Conservation (phyloP, 1,140 invertebrate genomes). For the Drosophila mojavensis region DNA sequence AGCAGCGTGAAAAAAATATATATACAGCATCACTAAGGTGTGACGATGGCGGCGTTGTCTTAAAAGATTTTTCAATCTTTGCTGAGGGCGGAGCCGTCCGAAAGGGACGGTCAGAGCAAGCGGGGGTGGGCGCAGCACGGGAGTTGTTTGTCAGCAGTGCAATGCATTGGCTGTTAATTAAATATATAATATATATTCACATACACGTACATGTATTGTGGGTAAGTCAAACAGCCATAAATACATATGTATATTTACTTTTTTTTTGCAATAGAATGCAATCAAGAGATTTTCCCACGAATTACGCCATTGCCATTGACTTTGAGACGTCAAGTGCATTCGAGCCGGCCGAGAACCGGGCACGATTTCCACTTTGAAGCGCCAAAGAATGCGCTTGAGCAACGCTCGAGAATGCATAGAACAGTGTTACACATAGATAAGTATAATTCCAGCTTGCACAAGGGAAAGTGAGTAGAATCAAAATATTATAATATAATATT, state of each 20-base stretch:
- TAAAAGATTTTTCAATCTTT: slow-evolving; percentile 38
- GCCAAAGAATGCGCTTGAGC: slow-evolving; percentile 55
- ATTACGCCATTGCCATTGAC: slow-evolving; percentile 73
- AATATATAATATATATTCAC: slow-evolving; percentile 28
- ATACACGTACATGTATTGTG: slow-evolving; percentile 20
- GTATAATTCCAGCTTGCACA: neutral
- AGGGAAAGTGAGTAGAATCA: no score
- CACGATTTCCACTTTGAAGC: slow-evolving; percentile 66
- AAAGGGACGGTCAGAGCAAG: neutral
- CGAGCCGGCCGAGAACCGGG: slow-evolving; percentile 56
- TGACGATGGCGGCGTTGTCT: slow-evolving; percentile 44
- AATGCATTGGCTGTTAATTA: slow-evolving; percentile 22
- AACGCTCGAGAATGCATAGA: slow-evolving; percentile 43
- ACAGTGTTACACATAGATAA: slow-evolving; percentile 18
- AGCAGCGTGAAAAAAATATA: neutral
- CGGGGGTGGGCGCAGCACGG: neutral
- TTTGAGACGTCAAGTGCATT: slow-evolving; percentile 73
- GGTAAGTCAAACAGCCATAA: slow-evolving; percentile 52
- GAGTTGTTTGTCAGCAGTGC: slow-evolving; percentile 13
- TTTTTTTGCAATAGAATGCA: slow-evolving; percentile 45
- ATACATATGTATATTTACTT: neutral
- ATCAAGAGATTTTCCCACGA: slow-evolving; percentile 75
- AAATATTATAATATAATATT: no score
- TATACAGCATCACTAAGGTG: slow-evolving; percentile 61
- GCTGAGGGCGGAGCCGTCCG: slow-evolving; percentile 17